Evolutionary conservation across 2,113 vertebrate species (phyloP).

Genomic region (Pogonocichla stellata): DNA sequence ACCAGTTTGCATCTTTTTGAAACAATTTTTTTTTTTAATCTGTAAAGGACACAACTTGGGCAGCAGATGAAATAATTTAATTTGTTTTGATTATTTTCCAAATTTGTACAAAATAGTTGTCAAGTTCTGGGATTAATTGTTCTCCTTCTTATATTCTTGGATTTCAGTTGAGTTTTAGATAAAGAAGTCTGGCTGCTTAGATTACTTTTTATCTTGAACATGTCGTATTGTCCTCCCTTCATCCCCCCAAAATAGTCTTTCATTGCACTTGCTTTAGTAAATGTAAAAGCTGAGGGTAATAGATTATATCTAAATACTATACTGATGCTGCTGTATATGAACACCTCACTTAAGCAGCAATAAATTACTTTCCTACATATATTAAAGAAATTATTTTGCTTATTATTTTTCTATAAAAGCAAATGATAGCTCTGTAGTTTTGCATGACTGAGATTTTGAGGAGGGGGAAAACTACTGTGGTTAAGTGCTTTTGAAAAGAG

Average conservation of each 20-base stretch:
- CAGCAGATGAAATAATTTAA: neutral
- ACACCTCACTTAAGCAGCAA: neutral
- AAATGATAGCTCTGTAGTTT: neutral
- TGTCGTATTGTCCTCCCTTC: conserved; percentile 1
- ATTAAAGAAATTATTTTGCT: neutral
- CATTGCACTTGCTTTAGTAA: conserved; percentile 24
- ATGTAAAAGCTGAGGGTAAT: neutral
- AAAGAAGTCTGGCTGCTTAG: conserved; percentile 6
- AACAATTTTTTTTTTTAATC: neutral
- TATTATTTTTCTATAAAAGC: conserved; percentile 15
- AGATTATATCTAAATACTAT: conserved; percentile 40
- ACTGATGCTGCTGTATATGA: neutral
- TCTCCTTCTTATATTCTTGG: neutral
- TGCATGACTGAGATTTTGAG: neutral
- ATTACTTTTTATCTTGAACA: conserved; percentile 24
- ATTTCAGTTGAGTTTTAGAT: conserved; percentile 13
- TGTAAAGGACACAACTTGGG: neutral
- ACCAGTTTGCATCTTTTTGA: neutral
- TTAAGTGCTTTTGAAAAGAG: neutral
- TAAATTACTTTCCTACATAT: neutral
- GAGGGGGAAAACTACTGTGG: neutral
- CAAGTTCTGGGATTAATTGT: neutral
- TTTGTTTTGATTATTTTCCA: conserved; percentile 25
- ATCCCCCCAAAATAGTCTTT: neutral
- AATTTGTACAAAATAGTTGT: conserved; percentile 9